phyloP scores from a whole-genome alignment of 2,888 invertebrate genomes.

The Andrena marginata region DNA sequence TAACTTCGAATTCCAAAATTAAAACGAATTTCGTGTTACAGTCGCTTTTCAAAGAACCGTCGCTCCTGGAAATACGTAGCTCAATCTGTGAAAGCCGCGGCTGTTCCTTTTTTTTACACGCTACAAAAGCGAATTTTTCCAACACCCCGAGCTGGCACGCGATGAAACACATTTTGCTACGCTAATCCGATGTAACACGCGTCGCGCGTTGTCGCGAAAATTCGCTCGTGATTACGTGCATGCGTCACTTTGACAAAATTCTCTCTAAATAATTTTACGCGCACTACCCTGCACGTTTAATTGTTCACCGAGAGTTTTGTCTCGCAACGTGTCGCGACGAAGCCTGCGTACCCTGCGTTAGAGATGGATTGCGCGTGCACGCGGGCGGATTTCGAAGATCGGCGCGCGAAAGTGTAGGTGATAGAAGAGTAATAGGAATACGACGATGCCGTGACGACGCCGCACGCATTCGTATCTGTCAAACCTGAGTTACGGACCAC shows the following conservation, averaged over 20 bases:
- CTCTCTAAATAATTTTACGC: conserved; percentile 6
- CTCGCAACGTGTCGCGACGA: not conserved
- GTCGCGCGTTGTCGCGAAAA: conserved; percentile 2
- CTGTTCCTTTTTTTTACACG: too few species aligned
- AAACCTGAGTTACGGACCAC: conserved; percentile 40
- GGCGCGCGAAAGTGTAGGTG: conserved; percentile 51
- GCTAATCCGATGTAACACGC: not conserved
- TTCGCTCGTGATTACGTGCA: conserved; percentile 4
- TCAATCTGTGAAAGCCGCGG: too few species aligned
- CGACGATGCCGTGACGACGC: conserved; percentile 46
- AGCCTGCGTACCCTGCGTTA: too few species aligned
- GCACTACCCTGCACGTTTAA: conserved; percentile 3
- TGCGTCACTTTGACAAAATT: not conserved
- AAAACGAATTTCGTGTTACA: too few species aligned
- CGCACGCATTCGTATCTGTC: conserved; percentile 61
- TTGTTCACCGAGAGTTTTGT: conserved; percentile 12
- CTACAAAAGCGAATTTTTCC: too few species aligned
- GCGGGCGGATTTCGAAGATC: conserved; percentile 14
- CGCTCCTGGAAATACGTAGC: too few species aligned
- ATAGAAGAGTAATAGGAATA: conserved; percentile 77
- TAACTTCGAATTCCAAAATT: too few species aligned
- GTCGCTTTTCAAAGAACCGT: too few species aligned
- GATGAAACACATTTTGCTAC: not conserved
- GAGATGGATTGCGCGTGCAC: not conserved
- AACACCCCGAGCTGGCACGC: not conserved